These are phyloP conservation scores for Patagioenas fasciata DNA, from an alignment of 2,113 vertebrate genomes.

Conservation along the genomic window DNA sequence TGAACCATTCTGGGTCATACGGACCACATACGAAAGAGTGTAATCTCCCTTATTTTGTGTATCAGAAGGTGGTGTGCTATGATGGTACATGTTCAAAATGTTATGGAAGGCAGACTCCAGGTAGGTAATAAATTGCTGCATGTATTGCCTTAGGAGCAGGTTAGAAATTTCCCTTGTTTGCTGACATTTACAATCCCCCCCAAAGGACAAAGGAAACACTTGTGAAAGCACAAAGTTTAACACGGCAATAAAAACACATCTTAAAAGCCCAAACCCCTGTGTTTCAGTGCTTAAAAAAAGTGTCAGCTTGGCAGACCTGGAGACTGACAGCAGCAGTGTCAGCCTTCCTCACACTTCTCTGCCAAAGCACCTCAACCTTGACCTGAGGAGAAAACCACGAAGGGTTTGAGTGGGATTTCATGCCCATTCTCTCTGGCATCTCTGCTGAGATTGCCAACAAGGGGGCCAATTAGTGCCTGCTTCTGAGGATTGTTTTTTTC, in stretches of 20 bases:
- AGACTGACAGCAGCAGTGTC: conserved; percentile 61
- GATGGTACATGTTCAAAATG: neutral
- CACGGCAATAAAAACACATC: neutral
- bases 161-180: neutral
- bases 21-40: neutral
- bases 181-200: neutral
- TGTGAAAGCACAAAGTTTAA: conserved; percentile 19
- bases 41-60: neutral
- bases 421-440: conserved; percentile 62
- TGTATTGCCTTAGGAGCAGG: neutral
- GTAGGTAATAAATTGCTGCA: neutral
- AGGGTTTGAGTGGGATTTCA: conserved; percentile 55
- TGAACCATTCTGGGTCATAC: neutral
- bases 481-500: neutral
- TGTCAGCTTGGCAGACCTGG: conserved; percentile 59
- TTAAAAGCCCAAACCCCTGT: conserved; percentile 20
- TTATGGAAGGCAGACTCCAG: neutral
- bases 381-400: conserved; percentile 54
- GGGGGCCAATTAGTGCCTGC: conserved; percentile 62
- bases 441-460: conserved; percentile 69
- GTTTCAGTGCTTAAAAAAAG: conserved; percentile 19
- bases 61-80: neutral
- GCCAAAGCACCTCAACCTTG: conserved; percentile 70
- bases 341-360: conserved; percentile 57
- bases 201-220: neutral